Base-by-base conservation (phyloP, 2,113 vertebrate species). In the Sakesphorus luctuosus region DNA sequence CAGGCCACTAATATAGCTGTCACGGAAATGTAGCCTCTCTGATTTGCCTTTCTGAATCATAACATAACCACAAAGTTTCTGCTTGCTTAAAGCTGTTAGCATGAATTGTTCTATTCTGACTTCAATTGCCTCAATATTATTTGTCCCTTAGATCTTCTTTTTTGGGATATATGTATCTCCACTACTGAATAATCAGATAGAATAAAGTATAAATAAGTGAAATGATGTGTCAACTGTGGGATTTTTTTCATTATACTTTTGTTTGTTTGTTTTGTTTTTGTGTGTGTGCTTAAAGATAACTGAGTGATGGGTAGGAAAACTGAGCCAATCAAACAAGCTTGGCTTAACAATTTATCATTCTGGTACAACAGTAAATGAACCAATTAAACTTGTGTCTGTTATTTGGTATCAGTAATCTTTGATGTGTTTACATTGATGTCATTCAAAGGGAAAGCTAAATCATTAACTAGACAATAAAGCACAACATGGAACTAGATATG, bases 361-460 rank as follows among this genome's bases (percentile, higher is more conserved):
- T 85, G 33, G 23, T 90, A n/a, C 25, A 73, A 38, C 23, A 58
- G 53, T 69, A 79, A 49, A 76, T 84, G 58, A 90, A 80, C 28
- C 58, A 77, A 77, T 86, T 85, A 74, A 87, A 55, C 35, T 59
- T 56, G 13, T 52, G 43, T 58, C 65, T 56, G 18, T 71, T 90
- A 23, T 68, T 89, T 77, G 47, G 35, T 78, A 81, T 67, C 1
- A 3, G 29, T 84, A 75, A 69, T 85, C 65, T 80, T 94, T 78
- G 84, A 71, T 88, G 46, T 85, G 55, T 90, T 92, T 90, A 47
- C 65, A 59, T 1, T 74, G 61, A 88, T 88, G 83, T 88, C 50
- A 53, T 67, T 94, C 84, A 81, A 80, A 66, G 84, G 43, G 52
- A 88, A 89, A 90, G 83, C 36, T 92, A 81, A 90, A 89, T 90